Evolutionary conservation across 2,113 vertebrate genomes (phyloP).

Genomic region (Protobothrops flavoviridis): DNA sequence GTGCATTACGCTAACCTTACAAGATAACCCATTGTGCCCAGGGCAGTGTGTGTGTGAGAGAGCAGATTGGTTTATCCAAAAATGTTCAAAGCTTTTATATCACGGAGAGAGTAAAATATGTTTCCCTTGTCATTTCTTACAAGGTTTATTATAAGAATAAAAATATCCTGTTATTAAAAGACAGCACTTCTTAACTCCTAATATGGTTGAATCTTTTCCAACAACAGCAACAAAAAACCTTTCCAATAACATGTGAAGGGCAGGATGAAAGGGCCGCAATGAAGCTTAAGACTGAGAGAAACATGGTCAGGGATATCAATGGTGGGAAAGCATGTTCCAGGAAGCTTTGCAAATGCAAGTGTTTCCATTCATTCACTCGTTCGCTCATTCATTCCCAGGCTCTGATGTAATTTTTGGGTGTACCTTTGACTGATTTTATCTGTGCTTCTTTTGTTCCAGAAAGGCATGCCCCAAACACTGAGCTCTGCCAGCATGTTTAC

Average conservation of each 20-base stretch:
- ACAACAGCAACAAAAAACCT: background rate
- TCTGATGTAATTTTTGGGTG: background rate
- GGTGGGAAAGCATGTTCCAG: accelerated
- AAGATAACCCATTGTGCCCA: background rate
- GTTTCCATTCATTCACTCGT: background rate
- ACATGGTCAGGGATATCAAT: background rate
- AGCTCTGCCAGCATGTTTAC: constrained; percentile 85
- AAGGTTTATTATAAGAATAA: background rate
- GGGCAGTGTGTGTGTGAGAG: background rate
- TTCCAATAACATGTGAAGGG: background rate
- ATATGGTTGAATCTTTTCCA: background rate
- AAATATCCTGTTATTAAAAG: background rate
- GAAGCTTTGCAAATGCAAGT: constrained; percentile 11
- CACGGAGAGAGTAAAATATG: background rate
- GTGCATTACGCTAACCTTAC: background rate
- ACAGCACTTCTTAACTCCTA: background rate
- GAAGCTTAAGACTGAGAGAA: background rate
- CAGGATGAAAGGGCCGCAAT: background rate
- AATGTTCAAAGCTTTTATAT: background rate
- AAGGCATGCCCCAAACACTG: constrained; percentile 87
- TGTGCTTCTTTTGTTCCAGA: constrained; percentile 61
- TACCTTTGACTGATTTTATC: background rate
- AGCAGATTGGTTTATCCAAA: background rate
- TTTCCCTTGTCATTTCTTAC: background rate
- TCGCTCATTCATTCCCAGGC: background rate